A percentile compares a stretch with the other conserved stretches of the same genome.
Conservation (phyloP, 2,888 invertebrate species). For the Venustoraphidia nigricollis region DNA sequence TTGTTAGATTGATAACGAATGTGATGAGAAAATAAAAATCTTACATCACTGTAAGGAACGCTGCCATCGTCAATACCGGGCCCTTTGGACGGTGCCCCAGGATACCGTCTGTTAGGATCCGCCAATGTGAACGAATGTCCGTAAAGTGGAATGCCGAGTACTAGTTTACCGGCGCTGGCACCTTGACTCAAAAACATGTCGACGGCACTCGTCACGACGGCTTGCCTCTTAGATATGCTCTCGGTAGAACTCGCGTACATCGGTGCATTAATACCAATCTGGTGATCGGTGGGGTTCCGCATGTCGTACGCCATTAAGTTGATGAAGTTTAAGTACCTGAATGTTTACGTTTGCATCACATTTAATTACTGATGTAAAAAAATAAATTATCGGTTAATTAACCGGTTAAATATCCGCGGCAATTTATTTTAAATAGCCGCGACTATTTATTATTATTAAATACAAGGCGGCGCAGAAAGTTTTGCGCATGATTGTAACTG, state of each 20-base stretch:
- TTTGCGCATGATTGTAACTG: no score
- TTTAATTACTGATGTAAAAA: no score
- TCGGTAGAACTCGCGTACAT: slow-evolving; percentile 31
- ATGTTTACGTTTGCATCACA: slow-evolving; percentile 3
- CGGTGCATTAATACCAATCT: slow-evolving; percentile 47
- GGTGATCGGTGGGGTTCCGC: slow-evolving; percentile 44
- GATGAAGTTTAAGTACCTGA: slow-evolving; percentile 41
- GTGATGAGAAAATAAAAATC: not conserved
- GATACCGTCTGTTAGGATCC: slow-evolving; percentile 21
- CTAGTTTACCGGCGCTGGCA: slow-evolving; percentile 39
- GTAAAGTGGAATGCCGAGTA: slow-evolving; percentile 49
- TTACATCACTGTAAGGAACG: slow-evolving; percentile 51
- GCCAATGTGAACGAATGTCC: slow-evolving; percentile 44
- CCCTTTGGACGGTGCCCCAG: slow-evolving; percentile 36
- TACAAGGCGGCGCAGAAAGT: no score
- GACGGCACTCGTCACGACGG: no score
- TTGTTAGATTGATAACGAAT: no score
- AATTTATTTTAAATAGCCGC: no score
- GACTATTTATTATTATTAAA: no score
- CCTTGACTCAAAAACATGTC: slow-evolving; percentile 17
- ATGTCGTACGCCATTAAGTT: slow-evolving; percentile 58
- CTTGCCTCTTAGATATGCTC: slow-evolving; percentile 5
- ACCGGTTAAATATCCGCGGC: no score
- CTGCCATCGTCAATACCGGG: slow-evolving; percentile 39
- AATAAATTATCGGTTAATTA: no score